Percentiles rank a stretch among this genome's conserved stretches.
These are phyloP conservation scores for Cassiopea xamachana DNA, from an alignment of 30 jellyfish, hydroid and myxozoan species.

Conservation along the genomic window DNA sequence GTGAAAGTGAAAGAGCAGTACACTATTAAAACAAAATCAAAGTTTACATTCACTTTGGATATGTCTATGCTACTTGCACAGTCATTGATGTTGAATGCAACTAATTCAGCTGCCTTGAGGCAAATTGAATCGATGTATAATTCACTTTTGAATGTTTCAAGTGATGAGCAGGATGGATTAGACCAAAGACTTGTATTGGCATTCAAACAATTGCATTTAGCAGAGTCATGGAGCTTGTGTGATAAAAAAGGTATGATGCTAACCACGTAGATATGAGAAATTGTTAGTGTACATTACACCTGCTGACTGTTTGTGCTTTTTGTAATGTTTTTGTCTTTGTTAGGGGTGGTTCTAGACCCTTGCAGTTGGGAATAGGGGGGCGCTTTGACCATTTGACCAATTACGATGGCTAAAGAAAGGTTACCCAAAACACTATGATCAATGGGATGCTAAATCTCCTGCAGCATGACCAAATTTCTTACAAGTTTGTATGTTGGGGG, in stretches of 20 bases:
- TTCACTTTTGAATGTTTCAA: slow-evolving; percentile 27
- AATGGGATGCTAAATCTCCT: too few relatives aligned
- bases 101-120: slow-evolving; percentile 65
- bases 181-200: slow-evolving; percentile 71
- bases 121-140: slow-evolving; percentile 72
- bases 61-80: slow-evolving; percentile 86
- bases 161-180: slow-evolving; percentile 43
- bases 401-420: too few relatives aligned
- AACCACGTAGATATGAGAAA: too few relatives aligned
- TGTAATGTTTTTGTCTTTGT: too few relatives aligned
- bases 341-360: too few relatives aligned
- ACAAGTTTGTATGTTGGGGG: too few relatives aligned
- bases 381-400: too few relatives aligned
- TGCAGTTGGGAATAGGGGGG: too few relatives aligned
- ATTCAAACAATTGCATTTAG: slow-evolving; percentile 36
- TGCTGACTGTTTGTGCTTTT: too few relatives aligned
- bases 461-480: too few relatives aligned
- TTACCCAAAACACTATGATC: too few relatives aligned
- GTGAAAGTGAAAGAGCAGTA: slow-evolving; percentile 19
- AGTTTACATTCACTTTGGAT: slow-evolving; percentile 71
- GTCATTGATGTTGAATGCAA: slow-evolving; percentile 77
- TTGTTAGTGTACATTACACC: too few relatives aligned
- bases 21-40: slow-evolving; percentile 31
- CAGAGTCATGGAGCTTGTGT: slow-evolving; percentile 54
- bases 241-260: slow-evolving; percentile 41